phyloP scores from a whole-genome alignment of 2,888 invertebrate species.

The Drosophila kambysellisi region DNA sequence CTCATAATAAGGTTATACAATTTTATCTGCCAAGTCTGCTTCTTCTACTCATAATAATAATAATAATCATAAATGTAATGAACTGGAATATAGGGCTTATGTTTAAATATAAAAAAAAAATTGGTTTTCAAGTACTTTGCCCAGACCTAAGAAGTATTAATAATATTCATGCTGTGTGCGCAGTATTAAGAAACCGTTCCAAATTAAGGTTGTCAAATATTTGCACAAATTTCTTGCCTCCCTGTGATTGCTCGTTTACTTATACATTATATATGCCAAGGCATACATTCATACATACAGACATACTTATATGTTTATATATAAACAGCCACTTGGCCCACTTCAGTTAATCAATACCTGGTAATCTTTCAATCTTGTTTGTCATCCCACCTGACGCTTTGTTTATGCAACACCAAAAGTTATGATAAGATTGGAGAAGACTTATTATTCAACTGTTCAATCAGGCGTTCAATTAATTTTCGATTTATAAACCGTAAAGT shows the following conservation, averaged over 20 bases:
- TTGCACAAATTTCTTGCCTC: conserved; percentile 12
- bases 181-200: conserved; percentile 2
- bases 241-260: conserved; percentile 13
- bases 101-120: background rate
- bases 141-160: background rate
- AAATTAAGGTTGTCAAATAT: conserved; percentile 28
- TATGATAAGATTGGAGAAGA: conserved; percentile 3
- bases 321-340: background rate
- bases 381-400: conserved; percentile 21
- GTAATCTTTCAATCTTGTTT: conserved; percentile 20
- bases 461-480: conserved; percentile 38
- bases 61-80: conserved; percentile 1
- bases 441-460: conserved; percentile 25
- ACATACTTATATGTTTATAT: background rate
- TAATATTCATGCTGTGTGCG: background rate
- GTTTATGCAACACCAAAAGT: conserved; percentile 17
- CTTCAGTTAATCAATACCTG: conserved; percentile 5
- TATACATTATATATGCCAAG: background rate
- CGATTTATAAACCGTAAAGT: conserved; percentile 21
- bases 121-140: background rate
- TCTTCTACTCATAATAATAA: background rate
- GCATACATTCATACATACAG: too few relatives aligned
- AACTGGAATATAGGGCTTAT: background rate
- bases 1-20: background rate
- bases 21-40: background rate